Conservation (phyloP, 2,797 vertebrate species). For the Takifugu ocellatus region DNA sequence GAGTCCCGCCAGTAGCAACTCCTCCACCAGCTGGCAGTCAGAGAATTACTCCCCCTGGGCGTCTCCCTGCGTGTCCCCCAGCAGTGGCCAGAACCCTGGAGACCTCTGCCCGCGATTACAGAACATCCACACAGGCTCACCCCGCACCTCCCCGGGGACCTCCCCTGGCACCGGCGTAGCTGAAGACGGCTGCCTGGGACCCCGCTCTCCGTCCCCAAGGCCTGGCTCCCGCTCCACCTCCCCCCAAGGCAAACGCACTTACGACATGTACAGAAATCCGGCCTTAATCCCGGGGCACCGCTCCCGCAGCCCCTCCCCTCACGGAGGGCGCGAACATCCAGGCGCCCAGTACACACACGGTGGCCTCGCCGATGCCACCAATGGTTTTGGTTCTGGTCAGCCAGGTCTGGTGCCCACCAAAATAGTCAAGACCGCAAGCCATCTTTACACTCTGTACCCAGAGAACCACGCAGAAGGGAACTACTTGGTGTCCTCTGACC, state of each 20-base stretch:
- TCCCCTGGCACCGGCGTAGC: conserved; percentile 87
- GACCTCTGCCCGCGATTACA: conserved; percentile 95
- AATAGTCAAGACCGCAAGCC: conserved; percentile 88
- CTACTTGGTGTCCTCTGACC: conserved; percentile 84
- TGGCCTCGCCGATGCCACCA: conserved; percentile 81
- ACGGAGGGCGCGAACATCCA: conserved; percentile 78
- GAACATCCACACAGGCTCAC: conserved; percentile 96
- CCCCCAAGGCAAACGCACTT: conserved; percentile 94
- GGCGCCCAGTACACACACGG: conserved; percentile 66
- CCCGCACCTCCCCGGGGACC: conserved; percentile 95
- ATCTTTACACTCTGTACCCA: conserved; percentile 79
- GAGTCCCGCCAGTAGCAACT: conserved; percentile 98
- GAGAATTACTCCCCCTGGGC: conserved; percentile 96
- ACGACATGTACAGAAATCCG: conserved; percentile 87
- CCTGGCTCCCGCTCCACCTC: conserved; percentile 91
- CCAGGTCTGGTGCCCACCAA: conserved; percentile 86
- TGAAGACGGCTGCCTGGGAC: conserved; percentile 86
- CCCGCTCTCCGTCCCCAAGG: conserved; percentile 86
- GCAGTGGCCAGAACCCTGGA: conserved; percentile 85
- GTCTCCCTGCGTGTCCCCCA: conserved; percentile 96
- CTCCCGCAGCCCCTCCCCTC: conserved; percentile 93
- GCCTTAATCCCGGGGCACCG: conserved; percentile 78
- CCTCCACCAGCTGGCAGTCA: conserved; percentile 98
- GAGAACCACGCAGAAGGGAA: conserved; percentile 84
- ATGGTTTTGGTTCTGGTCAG: conserved; percentile 76